Evolutionary conservation across 92 coral and sea anemone genomes (phyloP), one percentile per base, ranked within the genome.

Genomic region (Paragorgia papillata): DNA sequence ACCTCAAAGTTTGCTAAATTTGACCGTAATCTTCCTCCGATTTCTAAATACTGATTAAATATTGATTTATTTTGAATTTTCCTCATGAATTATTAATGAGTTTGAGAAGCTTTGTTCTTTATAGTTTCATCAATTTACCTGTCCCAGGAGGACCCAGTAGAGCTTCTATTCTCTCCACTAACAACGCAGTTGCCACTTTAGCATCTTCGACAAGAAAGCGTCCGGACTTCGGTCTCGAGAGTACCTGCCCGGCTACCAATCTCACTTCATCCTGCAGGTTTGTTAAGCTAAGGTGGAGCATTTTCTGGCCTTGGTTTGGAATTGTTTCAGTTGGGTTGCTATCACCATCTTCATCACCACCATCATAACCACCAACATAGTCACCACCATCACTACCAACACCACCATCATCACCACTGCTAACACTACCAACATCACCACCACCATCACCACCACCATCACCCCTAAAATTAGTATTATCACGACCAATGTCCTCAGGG

Each of bases 171-270:
- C 95, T 86, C 55, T 89, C 92, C 20, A 97, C 89, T 89, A 97
- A 92, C 90, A 95, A 87, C n/a, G 82, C 88, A 43, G 85, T 71
- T 8, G 99, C 99, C 29, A 83, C 84, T 50, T 83, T 83, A 17
- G 90, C 95, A 82, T 95, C 99, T 12, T 88, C 86, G 69, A 88
- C 67, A 57, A 95, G 89, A 7, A 78, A 83, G 56, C 88, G 82
- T 18, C 99, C 99, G 2, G 99, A 95, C 76, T 89, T 86, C 15
- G 99, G 99, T 9, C 99, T 89, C 49, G 87, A 82, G 40, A 95
- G 69, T 10, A 95, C 91, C 78, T 76, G 89, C 4, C 82, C 78
- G 18, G 96, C 99, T 9, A 95, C 99, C 58, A 77, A 75, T 2
- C 86, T 88, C n/a, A 91, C 99, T 63, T 91, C 95, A 9, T 78